A percentile compares a stretch with the other conserved stretches of the same genome.
phyloP scores from a whole-genome alignment of 2,888 invertebrate genomes.

The Maniola hyperantus region DNA sequence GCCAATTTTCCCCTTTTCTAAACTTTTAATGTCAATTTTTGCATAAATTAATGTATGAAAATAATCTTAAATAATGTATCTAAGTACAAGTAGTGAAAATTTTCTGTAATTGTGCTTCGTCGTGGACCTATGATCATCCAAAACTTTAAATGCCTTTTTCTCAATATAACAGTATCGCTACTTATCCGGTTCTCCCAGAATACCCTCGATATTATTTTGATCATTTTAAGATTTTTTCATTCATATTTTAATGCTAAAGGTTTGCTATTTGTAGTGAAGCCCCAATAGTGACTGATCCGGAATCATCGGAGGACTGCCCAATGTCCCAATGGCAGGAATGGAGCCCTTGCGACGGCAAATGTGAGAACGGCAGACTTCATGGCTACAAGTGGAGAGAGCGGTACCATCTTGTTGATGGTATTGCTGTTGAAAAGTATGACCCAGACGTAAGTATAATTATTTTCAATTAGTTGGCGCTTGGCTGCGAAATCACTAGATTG shows the following conservation, averaged over 20 bases:
- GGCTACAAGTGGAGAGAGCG: constrained; percentile 67
- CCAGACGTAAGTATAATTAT: constrained; percentile 55
- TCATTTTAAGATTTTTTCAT: not conserved
- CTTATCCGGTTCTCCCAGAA: no score
- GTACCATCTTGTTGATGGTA: constrained; percentile 68
- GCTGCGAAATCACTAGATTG: no score
- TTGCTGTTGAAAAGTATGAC: constrained; percentile 69
- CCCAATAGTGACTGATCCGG: constrained; percentile 56
- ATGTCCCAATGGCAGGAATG: constrained; percentile 67
- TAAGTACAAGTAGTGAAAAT: no score
- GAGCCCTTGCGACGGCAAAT: constrained; percentile 68
- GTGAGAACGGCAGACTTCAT: constrained; percentile 53
- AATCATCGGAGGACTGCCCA: constrained; percentile 62
- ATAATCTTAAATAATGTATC: no score
- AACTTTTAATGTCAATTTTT: no score
- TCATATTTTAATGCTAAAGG: not conserved
- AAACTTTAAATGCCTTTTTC: no score
- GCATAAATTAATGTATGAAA: no score
- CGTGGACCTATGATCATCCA: no score
- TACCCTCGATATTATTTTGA: not conserved
- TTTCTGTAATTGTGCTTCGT: no score
- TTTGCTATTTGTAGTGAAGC: constrained; percentile 49
- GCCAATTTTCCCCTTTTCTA: no score
- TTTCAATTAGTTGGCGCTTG: not conserved
- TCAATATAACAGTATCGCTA: no score